Percentiles rank a stretch among this genome's conserved stretches.
These are phyloP conservation scores for Astropecten irregularis DNA, from an alignment of 53 echinoderm and acorn worm species.

Conservation along the genomic window DNA sequence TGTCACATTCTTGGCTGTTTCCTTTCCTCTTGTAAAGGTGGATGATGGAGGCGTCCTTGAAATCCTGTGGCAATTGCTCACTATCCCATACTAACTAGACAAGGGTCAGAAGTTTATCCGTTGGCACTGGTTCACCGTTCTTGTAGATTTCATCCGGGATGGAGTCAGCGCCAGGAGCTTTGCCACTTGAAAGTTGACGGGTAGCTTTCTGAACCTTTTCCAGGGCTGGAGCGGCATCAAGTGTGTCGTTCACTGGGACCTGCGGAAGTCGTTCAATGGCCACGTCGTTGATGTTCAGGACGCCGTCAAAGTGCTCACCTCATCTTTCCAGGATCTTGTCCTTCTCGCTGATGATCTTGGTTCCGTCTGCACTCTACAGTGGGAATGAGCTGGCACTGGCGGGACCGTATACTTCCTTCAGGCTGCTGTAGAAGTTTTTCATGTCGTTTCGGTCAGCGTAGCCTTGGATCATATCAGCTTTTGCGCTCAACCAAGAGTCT, in stretches of 20 bases:
- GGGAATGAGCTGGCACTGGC: not conserved
- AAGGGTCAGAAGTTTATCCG: not conserved
- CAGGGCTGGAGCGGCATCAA: not conserved
- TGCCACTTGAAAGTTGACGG: conserved; percentile 6
- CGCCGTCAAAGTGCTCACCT: not conserved
- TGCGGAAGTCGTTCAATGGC: conserved; percentile 25
- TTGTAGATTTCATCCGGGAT: conserved; percentile 43
- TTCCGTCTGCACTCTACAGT: not conserved
- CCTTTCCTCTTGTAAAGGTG: conserved; percentile 37
- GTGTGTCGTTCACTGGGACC: not conserved
- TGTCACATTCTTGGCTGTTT: not conserved
- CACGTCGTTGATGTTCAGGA: not conserved
- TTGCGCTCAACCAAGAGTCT: not conserved
- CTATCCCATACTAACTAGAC: conserved; percentile 28
- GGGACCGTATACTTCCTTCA: not conserved
- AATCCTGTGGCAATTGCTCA: conserved; percentile 12
- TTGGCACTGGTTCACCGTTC: not conserved
- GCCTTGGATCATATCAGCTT: not conserved
- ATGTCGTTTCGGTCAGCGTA: not conserved
- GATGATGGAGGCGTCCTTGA: conserved; percentile 30
- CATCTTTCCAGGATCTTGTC: not conserved
- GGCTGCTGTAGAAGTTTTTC: not conserved
- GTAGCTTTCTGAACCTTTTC: not conserved
- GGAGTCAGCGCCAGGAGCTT: conserved; percentile 36
- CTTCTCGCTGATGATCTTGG: not conserved